Conservation (phyloP, 2,113 vertebrate genomes). For the Rattus rattus region DNA sequence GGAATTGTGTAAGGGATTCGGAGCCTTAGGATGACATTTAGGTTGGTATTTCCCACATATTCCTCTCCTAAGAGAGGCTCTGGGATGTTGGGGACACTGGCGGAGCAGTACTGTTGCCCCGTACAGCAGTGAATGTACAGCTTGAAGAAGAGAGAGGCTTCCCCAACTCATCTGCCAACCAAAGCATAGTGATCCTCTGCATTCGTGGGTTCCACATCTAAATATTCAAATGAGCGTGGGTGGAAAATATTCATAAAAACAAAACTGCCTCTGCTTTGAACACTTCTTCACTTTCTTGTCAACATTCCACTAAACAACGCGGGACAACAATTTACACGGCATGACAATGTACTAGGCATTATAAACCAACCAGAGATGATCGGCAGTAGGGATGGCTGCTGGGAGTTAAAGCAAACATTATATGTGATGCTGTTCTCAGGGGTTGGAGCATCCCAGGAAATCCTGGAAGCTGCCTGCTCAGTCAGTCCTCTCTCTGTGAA, state of each 20-base stretch:
- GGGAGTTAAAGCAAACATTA: background rate
- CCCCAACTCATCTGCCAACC: background rate
- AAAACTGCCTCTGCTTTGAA: background rate
- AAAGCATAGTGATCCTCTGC: background rate
- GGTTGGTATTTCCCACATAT: background rate
- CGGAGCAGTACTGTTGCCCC: rapidly evolving
- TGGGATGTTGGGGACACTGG: background rate
- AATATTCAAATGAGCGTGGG: background rate
- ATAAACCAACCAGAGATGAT: background rate
- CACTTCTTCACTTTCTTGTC: too few relatives aligned
- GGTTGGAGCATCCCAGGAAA: too few relatives aligned
- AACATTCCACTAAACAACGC: background rate
- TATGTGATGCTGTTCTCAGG: background rate
- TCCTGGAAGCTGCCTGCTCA: background rate
- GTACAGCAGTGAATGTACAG: background rate
- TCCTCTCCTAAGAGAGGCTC: background rate
- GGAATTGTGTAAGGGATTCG: background rate
- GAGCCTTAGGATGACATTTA: too few relatives aligned
- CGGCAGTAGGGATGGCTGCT: background rate
- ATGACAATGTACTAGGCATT: background rate
- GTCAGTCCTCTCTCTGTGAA: background rate
- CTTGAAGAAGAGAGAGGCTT: background rate
- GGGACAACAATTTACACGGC: background rate
- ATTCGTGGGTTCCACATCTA: background rate
- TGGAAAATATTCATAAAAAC: background rate